Evolutionary conservation across 37 sponge, comb jelly and placozoan species (phyloP).

Genomic region (Aphrocallistes beatrix): DNA sequence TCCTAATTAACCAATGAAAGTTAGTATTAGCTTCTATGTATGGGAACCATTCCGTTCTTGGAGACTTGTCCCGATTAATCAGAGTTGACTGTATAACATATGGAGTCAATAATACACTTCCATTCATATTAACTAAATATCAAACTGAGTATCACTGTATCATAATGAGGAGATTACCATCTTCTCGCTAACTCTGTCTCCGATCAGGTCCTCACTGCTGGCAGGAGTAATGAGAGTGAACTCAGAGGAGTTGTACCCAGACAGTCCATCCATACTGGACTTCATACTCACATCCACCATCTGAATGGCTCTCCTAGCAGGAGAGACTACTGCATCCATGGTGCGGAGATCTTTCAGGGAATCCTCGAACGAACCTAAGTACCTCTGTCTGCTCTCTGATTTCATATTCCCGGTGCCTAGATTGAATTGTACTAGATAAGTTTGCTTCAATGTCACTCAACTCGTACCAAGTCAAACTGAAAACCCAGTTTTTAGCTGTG

Average conservation of each 20-base stretch:
- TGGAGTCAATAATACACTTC: neutral
- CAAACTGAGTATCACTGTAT: neutral
- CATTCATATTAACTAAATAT: neutral
- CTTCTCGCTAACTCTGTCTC: neutral
- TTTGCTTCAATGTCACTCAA: too few relatives aligned
- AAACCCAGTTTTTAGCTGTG: too few relatives aligned
- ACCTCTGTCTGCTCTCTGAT: too few relatives aligned
- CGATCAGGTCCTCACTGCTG: constrained; percentile 5
- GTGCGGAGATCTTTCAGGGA: neutral
- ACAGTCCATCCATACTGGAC: neutral
- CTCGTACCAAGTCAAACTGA: too few relatives aligned
- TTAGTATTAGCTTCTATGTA: too few relatives aligned
- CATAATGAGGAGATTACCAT: too few relatives aligned
- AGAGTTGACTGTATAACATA: neutral
- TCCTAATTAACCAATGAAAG: too few relatives aligned
- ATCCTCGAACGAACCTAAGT: neutral
- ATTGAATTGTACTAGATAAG: too few relatives aligned
- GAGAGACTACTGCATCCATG: neutral
- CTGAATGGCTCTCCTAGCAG: neutral
- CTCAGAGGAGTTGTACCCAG: neutral
- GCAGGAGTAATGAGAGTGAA: constrained; percentile 8
- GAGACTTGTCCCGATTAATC: too few relatives aligned
- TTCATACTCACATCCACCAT: neutral
- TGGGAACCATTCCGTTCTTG: too few relatives aligned
- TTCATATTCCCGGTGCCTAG: too few relatives aligned